These are phyloP conservation scores for Gopherus evgoodei DNA, from an alignment of 2,113 vertebrate genomes.

Conservation along the genomic window DNA sequence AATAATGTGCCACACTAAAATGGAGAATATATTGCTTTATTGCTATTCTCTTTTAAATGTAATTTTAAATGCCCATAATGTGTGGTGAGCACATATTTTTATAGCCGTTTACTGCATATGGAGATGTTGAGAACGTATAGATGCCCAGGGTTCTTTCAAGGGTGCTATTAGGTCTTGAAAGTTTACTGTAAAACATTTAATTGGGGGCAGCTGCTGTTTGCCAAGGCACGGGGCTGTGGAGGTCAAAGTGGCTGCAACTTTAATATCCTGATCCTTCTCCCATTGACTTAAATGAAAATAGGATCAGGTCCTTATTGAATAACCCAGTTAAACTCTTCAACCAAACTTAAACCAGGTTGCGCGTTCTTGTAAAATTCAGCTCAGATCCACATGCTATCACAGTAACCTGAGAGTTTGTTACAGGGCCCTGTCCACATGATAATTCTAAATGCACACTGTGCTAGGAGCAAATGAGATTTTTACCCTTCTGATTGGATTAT, in stretches of 20 bases:
- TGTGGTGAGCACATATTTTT: not conserved
- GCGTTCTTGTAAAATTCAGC: not conserved
- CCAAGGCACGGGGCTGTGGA: not conserved
- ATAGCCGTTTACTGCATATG: not conserved
- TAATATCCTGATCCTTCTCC: not conserved
- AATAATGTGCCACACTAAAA: not conserved
- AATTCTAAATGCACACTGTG: fast-evolving
- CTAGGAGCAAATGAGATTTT: not conserved
- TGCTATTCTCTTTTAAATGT: not conserved
- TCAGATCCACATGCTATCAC: not conserved
- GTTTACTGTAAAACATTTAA: not conserved
- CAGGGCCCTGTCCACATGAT: fast-evolving
- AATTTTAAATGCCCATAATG: not conserved
- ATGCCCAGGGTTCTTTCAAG: not conserved
- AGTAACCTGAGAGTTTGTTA: not conserved
- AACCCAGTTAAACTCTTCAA: not conserved
- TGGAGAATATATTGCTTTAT: not conserved
- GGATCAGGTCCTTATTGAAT: not conserved
- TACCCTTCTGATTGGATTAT: not conserved
- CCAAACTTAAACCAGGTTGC: fast-evolving
- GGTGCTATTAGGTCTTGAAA: constrained; percentile 1
- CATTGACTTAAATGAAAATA: fast-evolving
- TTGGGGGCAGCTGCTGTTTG: not conserved
- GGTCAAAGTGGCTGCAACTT: not conserved
- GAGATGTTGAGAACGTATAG: not conserved